These are phyloP conservation scores for Bombycilla garrulus DNA, from an alignment of 2,113 vertebrate genomes.

Conservation along the genomic window DNA sequence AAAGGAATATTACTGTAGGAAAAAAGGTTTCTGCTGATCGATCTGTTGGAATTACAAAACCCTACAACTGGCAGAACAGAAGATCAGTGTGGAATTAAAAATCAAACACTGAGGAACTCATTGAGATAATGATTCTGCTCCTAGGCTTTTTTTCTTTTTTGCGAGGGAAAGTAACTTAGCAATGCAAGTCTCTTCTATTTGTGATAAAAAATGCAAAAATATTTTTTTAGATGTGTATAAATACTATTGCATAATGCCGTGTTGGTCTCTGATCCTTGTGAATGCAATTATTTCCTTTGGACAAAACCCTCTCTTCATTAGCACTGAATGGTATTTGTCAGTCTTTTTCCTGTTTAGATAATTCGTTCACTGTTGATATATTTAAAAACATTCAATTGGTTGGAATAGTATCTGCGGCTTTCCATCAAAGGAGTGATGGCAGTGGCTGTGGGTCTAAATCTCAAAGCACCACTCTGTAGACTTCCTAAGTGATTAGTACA, in stretches of 20 bases:
- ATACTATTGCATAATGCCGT: background rate
- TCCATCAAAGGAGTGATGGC: conserved; percentile 31
- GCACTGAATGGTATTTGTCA: conserved; percentile 39
- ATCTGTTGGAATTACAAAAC: background rate
- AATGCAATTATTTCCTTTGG: conserved; percentile 13
- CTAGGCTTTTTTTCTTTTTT: background rate
- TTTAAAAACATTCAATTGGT: conserved; percentile 30
- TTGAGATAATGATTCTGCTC: background rate
- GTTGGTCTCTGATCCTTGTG: background rate
- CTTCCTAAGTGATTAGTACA: conserved; percentile 73
- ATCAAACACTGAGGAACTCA: background rate
- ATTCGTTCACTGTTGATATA: conserved; percentile 11
- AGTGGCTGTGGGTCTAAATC: conserved; percentile 56
- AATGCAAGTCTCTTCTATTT: background rate
- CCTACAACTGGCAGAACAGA: background rate
- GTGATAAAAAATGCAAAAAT: background rate
- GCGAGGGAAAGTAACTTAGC: background rate
- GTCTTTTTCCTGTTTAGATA: conserved; percentile 52
- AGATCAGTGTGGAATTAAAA: background rate
- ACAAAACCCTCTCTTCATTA: conserved; percentile 19
- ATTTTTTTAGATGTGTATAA: background rate
- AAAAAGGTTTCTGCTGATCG: background rate
- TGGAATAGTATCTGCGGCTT: background rate
- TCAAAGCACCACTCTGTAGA: conserved; percentile 59
- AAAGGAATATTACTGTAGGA: background rate